Evolutionary conservation across 2,113 vertebrate genomes (phyloP).

Genomic region (Tachuris rubrigastra): DNA sequence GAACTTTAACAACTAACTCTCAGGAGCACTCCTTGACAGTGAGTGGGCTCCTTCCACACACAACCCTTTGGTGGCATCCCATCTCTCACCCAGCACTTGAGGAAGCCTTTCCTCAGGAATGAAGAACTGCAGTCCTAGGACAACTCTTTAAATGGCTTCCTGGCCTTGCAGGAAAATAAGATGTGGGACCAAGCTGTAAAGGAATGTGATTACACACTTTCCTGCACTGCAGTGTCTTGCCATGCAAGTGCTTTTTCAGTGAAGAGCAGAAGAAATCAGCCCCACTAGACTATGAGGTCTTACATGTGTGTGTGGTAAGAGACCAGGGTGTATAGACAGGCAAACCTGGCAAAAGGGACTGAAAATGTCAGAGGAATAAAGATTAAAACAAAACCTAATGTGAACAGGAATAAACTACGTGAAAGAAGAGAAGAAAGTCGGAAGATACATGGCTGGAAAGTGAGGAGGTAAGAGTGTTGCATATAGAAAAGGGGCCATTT

Average conservation of each 20-base stretch:
- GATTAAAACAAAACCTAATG: not conserved
- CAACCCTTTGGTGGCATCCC: not conserved
- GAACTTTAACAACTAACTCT: not conserved
- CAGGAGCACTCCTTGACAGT: not conserved
- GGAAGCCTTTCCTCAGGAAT: not conserved
- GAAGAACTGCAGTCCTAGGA: not conserved
- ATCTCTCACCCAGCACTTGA: not conserved
- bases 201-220: not conserved
- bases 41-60: not conserved
- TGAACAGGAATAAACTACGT: not conserved
- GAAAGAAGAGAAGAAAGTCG: not conserved
- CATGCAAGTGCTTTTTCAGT: not conserved
- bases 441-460: not conserved
- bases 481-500: not conserved
- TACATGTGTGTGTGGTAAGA: not conserved
- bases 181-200: accelerated
- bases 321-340: not conserved
- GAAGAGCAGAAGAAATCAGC: not conserved
- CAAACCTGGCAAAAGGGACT: not conserved
- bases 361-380: not conserved
- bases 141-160: not conserved
- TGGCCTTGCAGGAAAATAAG: not conserved
- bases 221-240: not conserved
- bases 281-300: not conserved
- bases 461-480: not conserved